Evolutionary conservation across 2,797 vertebrate species (phyloP).

Genomic region (Epinephelus malabaricus): DNA sequence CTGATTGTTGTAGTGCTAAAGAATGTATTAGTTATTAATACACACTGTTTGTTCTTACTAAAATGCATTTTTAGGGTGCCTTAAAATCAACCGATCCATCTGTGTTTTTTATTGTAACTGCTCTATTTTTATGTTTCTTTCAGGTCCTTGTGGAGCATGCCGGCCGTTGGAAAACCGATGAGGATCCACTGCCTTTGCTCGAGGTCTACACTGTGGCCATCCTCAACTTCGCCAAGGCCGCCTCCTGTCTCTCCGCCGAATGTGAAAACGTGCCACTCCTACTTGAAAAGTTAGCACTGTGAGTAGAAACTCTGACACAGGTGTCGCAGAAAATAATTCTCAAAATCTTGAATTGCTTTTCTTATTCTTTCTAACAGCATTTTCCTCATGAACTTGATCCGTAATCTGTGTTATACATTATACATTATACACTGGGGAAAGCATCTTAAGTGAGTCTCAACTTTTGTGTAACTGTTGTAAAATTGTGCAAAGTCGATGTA

Average conservation of each 20-base stretch:
- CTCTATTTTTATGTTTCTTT: slow-evolving; percentile 4
- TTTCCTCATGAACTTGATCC: not conserved
- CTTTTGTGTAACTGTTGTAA: not conserved
- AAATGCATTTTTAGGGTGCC: not conserved
- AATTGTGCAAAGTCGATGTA: not conserved
- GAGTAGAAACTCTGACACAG: slow-evolving; percentile 82
- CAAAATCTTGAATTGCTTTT: not conserved
- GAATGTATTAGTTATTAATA: not conserved
- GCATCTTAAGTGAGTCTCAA: not conserved
- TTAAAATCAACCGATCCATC: not conserved
- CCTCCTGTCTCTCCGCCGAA: slow-evolving; percentile 94
- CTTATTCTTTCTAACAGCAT: not conserved
- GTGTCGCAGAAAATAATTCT: not conserved
- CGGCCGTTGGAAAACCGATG: slow-evolving; percentile 95
- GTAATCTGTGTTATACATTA: not conserved
- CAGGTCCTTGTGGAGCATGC: slow-evolving; percentile 97
- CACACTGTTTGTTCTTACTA: not conserved
- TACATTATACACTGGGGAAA: not conserved
- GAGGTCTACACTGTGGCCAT: slow-evolving; percentile 98
- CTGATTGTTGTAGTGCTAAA: not conserved
- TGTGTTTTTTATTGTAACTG: not conserved
- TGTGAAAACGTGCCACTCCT: slow-evolving; percentile 98
- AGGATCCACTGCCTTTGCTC: slow-evolving; percentile 95
- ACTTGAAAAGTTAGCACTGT: slow-evolving; percentile 98
- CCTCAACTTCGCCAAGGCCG: slow-evolving; percentile 94